phyloP scores from a whole-genome alignment of 2,797 vertebrate species.

The Hydrophis major region DNA sequence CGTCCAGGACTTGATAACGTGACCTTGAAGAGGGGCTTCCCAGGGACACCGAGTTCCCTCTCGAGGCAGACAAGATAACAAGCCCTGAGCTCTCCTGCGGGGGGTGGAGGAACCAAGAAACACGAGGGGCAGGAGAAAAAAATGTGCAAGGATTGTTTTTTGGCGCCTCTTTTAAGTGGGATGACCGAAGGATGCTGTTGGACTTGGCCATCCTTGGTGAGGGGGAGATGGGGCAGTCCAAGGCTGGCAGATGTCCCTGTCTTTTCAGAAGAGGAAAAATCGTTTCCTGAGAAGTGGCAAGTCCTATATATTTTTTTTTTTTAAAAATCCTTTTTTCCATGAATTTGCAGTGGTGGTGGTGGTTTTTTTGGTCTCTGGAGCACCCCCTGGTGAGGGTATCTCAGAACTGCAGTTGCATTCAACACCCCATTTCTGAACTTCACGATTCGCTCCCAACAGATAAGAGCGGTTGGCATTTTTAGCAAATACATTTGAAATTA shows the following conservation, averaged over 20 bases:
- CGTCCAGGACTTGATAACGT: neutral
- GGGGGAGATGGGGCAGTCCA: neutral
- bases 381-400: neutral
- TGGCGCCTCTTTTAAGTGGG: no score
- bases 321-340: neutral
- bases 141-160: neutral
- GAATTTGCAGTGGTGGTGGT: no score
- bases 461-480: neutral
- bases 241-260: neutral
- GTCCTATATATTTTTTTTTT: no score
- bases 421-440: neutral
- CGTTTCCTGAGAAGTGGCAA: neutral
- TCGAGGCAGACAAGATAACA: neutral
- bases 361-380: neutral
- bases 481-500: neutral
- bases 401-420: neutral
- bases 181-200: neutral
- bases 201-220: no score
- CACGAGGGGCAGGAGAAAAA: accelerated
- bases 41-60: neutral
- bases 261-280: neutral
- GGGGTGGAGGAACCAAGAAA: neutral
- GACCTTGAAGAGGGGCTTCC: neutral
- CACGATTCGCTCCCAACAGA: neutral
- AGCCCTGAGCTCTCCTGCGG: no score